Conservation (phyloP, 1,140 invertebrate genomes). For the Pseudomyrmex pallidus region DNA sequence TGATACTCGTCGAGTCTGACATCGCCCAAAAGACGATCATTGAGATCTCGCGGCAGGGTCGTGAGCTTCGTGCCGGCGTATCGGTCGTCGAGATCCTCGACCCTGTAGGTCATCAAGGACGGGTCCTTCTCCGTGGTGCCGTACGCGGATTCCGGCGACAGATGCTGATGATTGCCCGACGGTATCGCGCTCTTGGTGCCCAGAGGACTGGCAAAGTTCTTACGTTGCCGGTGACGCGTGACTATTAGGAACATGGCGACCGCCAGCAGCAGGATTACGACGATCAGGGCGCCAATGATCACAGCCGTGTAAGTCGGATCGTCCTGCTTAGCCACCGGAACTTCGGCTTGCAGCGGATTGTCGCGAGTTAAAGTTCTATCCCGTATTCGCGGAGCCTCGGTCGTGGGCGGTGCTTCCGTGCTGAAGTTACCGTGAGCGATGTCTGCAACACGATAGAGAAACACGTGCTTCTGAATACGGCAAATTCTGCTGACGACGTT, state of each 20-base stretch:
- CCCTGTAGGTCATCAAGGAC: conserved; percentile 82
- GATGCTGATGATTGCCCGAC: conserved; percentile 82
- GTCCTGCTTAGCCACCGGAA: conserved; percentile 84
- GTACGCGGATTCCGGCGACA: conserved; percentile 83
- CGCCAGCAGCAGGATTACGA: conserved; percentile 87
- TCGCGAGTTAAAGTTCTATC: conserved; percentile 82
- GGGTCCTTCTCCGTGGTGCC: conserved; percentile 84
- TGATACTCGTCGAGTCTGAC: conserved; percentile 85
- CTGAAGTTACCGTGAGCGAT: conserved; percentile 85
- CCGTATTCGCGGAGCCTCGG: conserved; percentile 82
- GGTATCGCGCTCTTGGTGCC: conserved; percentile 83
- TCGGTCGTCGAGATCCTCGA: conserved; percentile 83
- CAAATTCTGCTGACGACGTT: conserved; percentile 5
- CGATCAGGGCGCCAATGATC: conserved; percentile 88
- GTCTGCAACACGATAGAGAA: conserved; percentile 74
- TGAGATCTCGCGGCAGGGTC: conserved; percentile 82
- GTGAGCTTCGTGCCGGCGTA: conserved; percentile 83
- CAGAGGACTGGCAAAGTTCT: conserved; percentile 85
- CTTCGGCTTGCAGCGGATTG: conserved; percentile 80
- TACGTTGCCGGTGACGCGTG: conserved; percentile 86
- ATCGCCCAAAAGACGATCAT: conserved; percentile 83
- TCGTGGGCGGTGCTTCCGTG: conserved; percentile 81
- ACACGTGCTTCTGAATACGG: conserved; percentile 32
- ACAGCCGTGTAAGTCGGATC: conserved; percentile 88
- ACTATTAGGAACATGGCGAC: conserved; percentile 88